These are phyloP conservation scores for Dicentrarchus labrax DNA, from an alignment of 2,113 vertebrate species.

Conservation along the genomic window DNA sequence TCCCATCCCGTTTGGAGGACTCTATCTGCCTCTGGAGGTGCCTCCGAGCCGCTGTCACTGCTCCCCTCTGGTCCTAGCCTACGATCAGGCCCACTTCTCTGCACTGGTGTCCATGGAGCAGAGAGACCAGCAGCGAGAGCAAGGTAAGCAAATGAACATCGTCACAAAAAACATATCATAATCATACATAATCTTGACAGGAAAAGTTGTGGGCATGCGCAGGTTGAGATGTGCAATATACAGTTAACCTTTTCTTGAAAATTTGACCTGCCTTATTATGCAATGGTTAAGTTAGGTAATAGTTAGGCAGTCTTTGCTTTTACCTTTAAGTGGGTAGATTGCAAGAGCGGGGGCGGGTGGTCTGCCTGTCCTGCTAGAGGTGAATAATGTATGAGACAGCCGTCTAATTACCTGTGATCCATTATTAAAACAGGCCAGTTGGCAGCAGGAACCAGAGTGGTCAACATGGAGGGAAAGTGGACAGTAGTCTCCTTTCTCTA, in stretches of 20 bases:
- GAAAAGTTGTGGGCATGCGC: too few species aligned
- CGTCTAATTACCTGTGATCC: constrained; percentile 79
- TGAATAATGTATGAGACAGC: constrained; percentile 79
- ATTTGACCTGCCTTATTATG: constrained; percentile 8
- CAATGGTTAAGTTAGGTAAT: constrained; percentile 13
- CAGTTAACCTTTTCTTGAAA: constrained; percentile 19
- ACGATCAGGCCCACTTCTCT: constrained; percentile 99
- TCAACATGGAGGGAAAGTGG: constrained; percentile 37
- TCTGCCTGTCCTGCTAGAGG: constrained; percentile 54
- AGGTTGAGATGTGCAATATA: not conserved
- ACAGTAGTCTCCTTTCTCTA: constrained; percentile 1
- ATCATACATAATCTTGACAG: too few species aligned
- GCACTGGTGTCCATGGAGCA: constrained; percentile 99
- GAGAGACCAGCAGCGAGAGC: constrained; percentile 96
- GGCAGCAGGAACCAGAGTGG: constrained; percentile 57
- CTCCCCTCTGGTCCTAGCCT: constrained; percentile 97
- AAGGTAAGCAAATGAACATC: constrained; percentile 86
- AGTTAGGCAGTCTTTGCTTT: constrained; percentile 43
- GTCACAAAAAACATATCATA: not conserved
- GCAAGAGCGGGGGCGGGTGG: constrained; percentile 49
- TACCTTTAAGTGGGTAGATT: constrained; percentile 32
- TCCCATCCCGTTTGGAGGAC: constrained; percentile 96
- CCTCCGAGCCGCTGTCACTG: constrained; percentile 98
- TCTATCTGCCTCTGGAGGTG: constrained; percentile 98
- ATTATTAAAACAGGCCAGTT: constrained; percentile 80